Evolutionary conservation across 2,888 invertebrate species (phyloP).

Genomic region (Polia nebulosa): DNA sequence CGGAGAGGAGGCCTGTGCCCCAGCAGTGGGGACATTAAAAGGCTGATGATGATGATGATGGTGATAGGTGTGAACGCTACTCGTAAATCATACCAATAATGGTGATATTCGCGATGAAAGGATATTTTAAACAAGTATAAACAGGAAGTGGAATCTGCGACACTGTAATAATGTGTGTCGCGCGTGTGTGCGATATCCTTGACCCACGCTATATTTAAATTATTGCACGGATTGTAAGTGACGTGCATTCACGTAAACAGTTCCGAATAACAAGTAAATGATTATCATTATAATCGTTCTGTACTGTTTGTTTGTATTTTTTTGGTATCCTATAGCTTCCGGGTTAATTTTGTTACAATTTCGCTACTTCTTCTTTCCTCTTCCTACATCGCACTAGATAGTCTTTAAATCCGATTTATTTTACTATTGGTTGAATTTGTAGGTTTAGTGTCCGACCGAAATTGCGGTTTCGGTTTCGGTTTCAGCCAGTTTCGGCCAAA

Average conservation of each 20-base stretch:
- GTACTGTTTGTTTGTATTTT: background rate
- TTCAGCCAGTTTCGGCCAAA: too few relatives aligned
- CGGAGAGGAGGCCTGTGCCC: too few relatives aligned
- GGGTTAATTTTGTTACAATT: background rate
- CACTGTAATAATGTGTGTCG: background rate
- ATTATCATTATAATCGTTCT: background rate
- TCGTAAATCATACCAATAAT: too few relatives aligned
- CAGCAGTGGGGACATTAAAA: too few relatives aligned
- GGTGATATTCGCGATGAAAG: background rate
- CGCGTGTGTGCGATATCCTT: slow-evolving; percentile 18
- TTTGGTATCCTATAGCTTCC: background rate
- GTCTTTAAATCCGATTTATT: too few relatives aligned
- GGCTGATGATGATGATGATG: too few relatives aligned
- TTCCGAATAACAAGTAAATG: slow-evolving; percentile 14
- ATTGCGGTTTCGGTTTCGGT: too few relatives aligned
- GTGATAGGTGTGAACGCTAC: too few relatives aligned
- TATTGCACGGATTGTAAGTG: slow-evolving; percentile 7
- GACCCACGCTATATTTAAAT: slow-evolving; percentile 37
- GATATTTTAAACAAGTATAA: background rate
- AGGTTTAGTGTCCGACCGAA: too few relatives aligned
- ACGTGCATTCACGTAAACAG: slow-evolving; percentile 3
- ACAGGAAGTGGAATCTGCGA: background rate
- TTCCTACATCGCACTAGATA: too few relatives aligned
- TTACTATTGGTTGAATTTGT: too few relatives aligned
- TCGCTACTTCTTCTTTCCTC: too few relatives aligned